Evolutionary conservation across 2,888 invertebrate species (phyloP).

Genomic region (Elmis aenea): DNA sequence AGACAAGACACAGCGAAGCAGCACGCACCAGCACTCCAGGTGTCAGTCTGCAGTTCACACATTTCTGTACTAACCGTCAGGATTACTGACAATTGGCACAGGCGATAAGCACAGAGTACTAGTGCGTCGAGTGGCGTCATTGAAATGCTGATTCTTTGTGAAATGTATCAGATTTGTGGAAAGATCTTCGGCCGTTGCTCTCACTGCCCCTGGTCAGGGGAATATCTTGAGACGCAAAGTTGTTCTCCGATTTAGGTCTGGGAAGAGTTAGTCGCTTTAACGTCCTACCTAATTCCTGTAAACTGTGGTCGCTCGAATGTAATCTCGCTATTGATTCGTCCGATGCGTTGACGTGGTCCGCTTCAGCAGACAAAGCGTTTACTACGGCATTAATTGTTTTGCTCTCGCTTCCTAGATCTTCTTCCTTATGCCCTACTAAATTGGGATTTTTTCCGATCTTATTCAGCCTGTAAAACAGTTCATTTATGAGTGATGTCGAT

Average conservation of each 20-base stretch:
- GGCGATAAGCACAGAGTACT: slow-evolving; percentile 43
- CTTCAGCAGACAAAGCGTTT: slow-evolving; percentile 86
- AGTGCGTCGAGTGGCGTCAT: slow-evolving; percentile 71
- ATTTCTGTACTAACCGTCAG: slow-evolving; percentile 18
- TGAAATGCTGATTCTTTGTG: slow-evolving; percentile 64
- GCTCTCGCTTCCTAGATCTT: slow-evolving; percentile 63
- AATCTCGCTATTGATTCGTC: slow-evolving; percentile 60
- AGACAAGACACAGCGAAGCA: slow-evolving; percentile 23
- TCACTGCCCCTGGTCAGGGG: slow-evolving; percentile 56
- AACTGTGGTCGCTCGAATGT: slow-evolving; percentile 42
- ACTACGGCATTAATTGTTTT: slow-evolving; percentile 90
- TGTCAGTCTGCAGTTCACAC: slow-evolving; percentile 20
- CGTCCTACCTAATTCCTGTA: slow-evolving; percentile 63
- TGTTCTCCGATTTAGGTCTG: slow-evolving; percentile 78
- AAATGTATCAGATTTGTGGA: slow-evolving; percentile 77
- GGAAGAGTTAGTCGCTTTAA: slow-evolving; percentile 68
- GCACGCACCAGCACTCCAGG: slow-evolving; percentile 29
- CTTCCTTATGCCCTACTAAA: slow-evolving; percentile 76
- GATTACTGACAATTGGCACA: slow-evolving; percentile 20
- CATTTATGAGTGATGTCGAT: slow-evolving; percentile 1
- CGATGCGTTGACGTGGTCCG: slow-evolving; percentile 75
- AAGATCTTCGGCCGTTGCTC: slow-evolving; percentile 54
- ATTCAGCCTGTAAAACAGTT: slow-evolving; percentile 56
- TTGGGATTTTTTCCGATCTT: slow-evolving; percentile 98
- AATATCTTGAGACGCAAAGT: slow-evolving; percentile 62